Evolutionary conservation across 2,113 vertebrate genomes (phyloP).

Genomic region (Variabilichromis moorii): DNA sequence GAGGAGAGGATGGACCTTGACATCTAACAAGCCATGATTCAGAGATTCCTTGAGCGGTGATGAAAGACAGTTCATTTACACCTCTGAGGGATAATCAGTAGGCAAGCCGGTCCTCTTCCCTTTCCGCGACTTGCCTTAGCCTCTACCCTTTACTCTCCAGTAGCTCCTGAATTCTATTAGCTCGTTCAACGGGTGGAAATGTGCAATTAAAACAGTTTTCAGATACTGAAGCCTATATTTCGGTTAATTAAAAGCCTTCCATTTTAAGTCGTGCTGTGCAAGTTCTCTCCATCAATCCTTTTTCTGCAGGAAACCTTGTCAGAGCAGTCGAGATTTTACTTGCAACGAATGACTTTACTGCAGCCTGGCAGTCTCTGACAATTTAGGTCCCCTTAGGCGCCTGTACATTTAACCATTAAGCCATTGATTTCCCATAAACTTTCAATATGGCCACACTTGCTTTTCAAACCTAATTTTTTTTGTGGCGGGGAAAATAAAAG

Average conservation of each 20-base stretch:
- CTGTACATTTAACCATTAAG: slow-evolving; percentile 9
- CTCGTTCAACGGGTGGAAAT: slow-evolving; percentile 1
- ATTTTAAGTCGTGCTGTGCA: slow-evolving; percentile 5
- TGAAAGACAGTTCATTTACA: slow-evolving; percentile 42
- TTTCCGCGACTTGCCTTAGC: slow-evolving; percentile 4
- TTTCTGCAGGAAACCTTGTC: neutral
- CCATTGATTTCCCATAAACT: slow-evolving; percentile 2
- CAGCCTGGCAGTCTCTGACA: neutral
- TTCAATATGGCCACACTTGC: neutral
- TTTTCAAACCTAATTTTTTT: neutral
- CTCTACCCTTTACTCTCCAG: slow-evolving; percentile 21
- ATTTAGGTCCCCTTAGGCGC: neutral
- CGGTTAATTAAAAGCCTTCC: slow-evolving; percentile 36
- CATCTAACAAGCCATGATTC: slow-evolving; percentile 20
- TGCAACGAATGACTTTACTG: neutral
- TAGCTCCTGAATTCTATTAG: slow-evolving; percentile 13
- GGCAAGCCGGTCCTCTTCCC: neutral
- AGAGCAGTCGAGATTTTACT: neutral
- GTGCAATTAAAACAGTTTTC: slow-evolving; percentile 35
- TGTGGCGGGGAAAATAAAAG: neutral
- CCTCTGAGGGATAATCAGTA: slow-evolving; percentile 37
- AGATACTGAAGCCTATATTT: slow-evolving; percentile 22
- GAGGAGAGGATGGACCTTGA: slow-evolving; percentile 13
- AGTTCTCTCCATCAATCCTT: slow-evolving; percentile 17
- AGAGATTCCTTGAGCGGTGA: slow-evolving; percentile 2